These are phyloP conservation scores for Ophion slaviceki DNA, from an alignment of 2,888 invertebrate species.

Conservation along the genomic window DNA sequence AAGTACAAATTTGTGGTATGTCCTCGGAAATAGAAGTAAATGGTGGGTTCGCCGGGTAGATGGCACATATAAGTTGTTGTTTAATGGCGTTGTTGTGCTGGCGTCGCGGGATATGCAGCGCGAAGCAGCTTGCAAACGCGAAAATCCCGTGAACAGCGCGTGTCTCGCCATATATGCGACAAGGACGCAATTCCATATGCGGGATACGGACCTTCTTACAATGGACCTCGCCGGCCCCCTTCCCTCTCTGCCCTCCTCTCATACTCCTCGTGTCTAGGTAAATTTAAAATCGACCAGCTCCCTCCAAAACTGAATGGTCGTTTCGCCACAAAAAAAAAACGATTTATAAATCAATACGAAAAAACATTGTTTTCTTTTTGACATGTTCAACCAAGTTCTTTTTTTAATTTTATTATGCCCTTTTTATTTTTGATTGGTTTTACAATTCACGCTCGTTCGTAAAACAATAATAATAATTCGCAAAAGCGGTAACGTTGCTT, in stretches of 20 bases:
- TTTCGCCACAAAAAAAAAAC: background rate
- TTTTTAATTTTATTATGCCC: constrained; percentile 46
- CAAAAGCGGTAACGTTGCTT: constrained; percentile 56
- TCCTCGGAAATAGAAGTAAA: background rate
- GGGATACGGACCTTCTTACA: constrained; percentile 71
- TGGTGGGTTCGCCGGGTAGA: constrained; percentile 10
- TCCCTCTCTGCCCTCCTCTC: constrained; percentile 14
- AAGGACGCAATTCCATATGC: constrained; percentile 75
- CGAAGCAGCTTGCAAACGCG: constrained; percentile 46
- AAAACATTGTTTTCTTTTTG: constrained; percentile 65
- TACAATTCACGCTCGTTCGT: constrained; percentile 51
- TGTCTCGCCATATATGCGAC: constrained; percentile 77
- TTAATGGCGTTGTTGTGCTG: constrained; percentile 30
- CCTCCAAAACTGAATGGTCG: constrained; percentile 22
- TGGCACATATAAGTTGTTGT: constrained; percentile 17
- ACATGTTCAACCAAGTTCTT: constrained; percentile 8
- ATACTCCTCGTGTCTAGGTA: constrained; percentile 11
- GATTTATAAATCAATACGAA: constrained; percentile 1
- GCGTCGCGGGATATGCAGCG: constrained; percentile 9
- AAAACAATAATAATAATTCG: constrained; percentile 66
- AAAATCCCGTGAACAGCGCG: constrained; percentile 70
- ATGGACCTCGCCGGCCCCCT: constrained; percentile 68
- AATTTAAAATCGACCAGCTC: constrained; percentile 13
- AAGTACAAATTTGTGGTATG: background rate
- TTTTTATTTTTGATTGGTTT: constrained; percentile 60